phyloP scores from a whole-genome alignment of 2,113 vertebrate species.

The Felis catus region DNA sequence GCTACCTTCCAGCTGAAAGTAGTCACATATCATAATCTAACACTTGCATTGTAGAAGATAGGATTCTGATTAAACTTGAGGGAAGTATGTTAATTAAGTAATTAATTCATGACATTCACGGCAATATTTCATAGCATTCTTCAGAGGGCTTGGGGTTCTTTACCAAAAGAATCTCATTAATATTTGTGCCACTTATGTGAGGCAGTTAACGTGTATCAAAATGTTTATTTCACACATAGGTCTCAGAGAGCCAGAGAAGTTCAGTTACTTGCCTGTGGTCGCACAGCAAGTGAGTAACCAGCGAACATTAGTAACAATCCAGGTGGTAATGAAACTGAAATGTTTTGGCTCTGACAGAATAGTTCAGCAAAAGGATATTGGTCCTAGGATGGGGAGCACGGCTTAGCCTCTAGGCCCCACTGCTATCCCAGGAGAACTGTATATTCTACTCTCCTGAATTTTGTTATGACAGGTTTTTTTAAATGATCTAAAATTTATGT shows the following conservation, averaged over 20 bases:
- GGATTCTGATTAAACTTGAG: neutral
- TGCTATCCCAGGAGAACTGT: constrained; percentile 66
- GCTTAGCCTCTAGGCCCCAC: neutral
- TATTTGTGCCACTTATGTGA: neutral
- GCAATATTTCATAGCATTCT: neutral
- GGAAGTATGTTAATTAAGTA: neutral
- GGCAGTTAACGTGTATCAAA: neutral
- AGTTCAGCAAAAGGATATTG: constrained; percentile 27
- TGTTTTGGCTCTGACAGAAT: constrained; percentile 34
- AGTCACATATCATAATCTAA: neutral
- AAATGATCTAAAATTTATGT: constrained; percentile 78
- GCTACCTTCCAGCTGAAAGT: neutral
- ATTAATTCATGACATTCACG: neutral
- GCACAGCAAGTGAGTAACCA: constrained; percentile 15
- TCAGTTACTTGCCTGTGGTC: neutral
- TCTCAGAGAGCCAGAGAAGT: constrained; percentile 24
- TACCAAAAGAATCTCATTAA: constrained; percentile 43
- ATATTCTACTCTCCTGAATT: constrained; percentile 72
- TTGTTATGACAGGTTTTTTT: constrained; percentile 66
- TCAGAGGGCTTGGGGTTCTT: neutral
- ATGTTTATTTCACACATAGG: neutral
- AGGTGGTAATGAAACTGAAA: constrained; percentile 47
- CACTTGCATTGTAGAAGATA: neutral
- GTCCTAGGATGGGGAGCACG: neutral
- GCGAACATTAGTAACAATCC: neutral